Evolutionary conservation across 2,888 invertebrate genomes (phyloP), one percentile per base, ranked within the genome.

Genomic region (Drosophila fulvimacula): DNA sequence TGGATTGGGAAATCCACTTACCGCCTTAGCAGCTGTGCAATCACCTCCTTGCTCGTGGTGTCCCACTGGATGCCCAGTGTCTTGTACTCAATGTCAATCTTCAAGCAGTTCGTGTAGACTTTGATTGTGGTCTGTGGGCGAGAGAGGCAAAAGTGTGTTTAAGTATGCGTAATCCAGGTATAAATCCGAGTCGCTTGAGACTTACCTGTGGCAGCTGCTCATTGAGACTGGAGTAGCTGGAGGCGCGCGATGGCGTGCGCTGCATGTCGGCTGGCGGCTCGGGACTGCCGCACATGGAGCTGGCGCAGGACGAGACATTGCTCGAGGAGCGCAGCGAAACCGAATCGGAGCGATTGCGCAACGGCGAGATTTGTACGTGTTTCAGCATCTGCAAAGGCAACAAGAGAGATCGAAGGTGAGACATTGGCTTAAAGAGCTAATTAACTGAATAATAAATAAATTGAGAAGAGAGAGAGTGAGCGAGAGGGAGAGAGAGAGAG

Each of bases 11-110:
- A n/a, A 11, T 36, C 21, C 5, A 69, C 86, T 88, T 95, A 97
- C 94, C 98, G 98, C 92, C 96, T 95, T 73, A 98, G 94, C 24
- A 98, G 94, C 56, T 96, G 96, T 70, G 95, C 94, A 13, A 98
- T 96, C 74, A 98, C 96, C 92, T 98, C 97, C 86, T 96, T 95
- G 88, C 97, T 97, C 1, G 97, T 96, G 15, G 97, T 98, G 88
- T 96, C 96, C 94, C 96, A 97, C 56, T 96, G 96, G 82, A 98
- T 97, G 78, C 97, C 96, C 67, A 98, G 93, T 0, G 98, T 98
- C 93, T 98, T 98, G 95, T 98, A 98, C 92, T 98, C 98, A 92
- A 98, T 98, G 93, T 98, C 98, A 30, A 97, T 96, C 64, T 97
- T 95, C 65, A 98, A 94, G 89, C 97, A 96, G 86, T 96, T 96